phyloP scores from a whole-genome alignment of 2,797 vertebrate species.

The Neopelma chrysocephalum region DNA sequence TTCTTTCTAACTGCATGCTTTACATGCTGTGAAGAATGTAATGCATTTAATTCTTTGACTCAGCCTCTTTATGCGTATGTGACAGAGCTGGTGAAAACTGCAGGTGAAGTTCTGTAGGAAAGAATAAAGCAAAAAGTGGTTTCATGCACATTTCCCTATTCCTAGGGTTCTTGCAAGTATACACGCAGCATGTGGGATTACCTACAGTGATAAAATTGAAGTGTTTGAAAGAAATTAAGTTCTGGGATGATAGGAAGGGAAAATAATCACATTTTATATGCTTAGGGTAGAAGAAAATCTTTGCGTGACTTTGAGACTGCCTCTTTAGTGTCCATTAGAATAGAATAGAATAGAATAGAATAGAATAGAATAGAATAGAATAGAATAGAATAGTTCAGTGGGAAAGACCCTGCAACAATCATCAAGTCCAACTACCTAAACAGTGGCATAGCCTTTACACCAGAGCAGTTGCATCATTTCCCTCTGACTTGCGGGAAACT shows the following conservation, averaged over 20 bases:
- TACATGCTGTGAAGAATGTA: constrained; percentile 57
- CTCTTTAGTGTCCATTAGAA: neutral
- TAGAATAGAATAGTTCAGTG: neutral
- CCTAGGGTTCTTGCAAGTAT: neutral
- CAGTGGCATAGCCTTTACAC: neutral
- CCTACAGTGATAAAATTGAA: neutral
- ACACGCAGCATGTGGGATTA: constrained; percentile 21
- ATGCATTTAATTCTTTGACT: constrained; percentile 51
- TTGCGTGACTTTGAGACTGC: neutral
- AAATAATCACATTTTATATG: neutral
- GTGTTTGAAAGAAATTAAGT: neutral
- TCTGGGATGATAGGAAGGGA: neutral
- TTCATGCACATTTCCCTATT: neutral
- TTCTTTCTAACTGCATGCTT: constrained; percentile 43
- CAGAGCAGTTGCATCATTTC: neutral
- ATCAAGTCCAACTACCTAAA: neutral
- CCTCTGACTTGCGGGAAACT: neutral
- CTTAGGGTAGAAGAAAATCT: neutral
- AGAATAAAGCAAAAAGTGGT: constrained; percentile 30
- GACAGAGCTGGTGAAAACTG: constrained; percentile 39
- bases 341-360: neutral
- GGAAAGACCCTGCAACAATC: neutral
- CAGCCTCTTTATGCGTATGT: neutral
- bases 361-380: neutral
- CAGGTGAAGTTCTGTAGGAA: constrained; percentile 25